Evolutionary conservation across 2,797 vertebrate genomes (phyloP).

Genomic region (Rhinichthys osculus): DNA sequence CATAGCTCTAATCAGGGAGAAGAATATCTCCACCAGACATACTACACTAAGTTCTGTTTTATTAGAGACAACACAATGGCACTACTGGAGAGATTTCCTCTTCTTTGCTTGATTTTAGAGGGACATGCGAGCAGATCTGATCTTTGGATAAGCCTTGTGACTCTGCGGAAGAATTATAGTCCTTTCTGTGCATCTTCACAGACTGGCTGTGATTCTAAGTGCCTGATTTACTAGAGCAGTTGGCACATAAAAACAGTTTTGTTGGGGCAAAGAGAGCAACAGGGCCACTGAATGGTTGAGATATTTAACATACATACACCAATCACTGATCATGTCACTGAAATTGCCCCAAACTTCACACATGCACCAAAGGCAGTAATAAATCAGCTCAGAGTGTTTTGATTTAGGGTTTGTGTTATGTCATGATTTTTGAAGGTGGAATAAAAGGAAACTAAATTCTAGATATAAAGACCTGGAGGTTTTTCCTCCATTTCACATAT

Average conservation of each 20-base stretch:
- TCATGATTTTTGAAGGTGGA: conserved; percentile 41
- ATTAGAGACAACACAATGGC: conserved; percentile 95
- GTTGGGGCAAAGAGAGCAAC: conserved; percentile 19
- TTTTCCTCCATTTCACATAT: conserved; percentile 60
- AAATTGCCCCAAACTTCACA: not conserved
- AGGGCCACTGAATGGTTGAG: not conserved
- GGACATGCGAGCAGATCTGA: conserved; percentile 85
- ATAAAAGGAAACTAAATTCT: conserved; percentile 57
- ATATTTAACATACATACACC: not conserved
- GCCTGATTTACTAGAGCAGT: conserved; percentile 34
- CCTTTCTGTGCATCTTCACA: conserved; percentile 32
- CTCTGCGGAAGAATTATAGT: conserved; percentile 50
- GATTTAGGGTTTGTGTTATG: conserved; percentile 30
- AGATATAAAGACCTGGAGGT: conserved; percentile 62
- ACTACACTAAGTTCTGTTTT: conserved; percentile 65
- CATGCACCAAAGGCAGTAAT: conserved; percentile 31
- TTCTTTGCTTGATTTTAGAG: conserved; percentile 82
- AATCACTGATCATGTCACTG: not conserved
- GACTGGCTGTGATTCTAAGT: conserved; percentile 3
- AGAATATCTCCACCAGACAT: conserved; percentile 78
- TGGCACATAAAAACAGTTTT: conserved; percentile 25
- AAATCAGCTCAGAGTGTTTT: conserved; percentile 16
- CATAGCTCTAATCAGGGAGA: conserved; percentile 96
- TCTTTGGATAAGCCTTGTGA: conserved; percentile 73
- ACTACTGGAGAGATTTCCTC: conserved; percentile 87